These are phyloP conservation scores for Podarcis cretensis DNA, from an alignment of 2,113 vertebrate species.

Conservation along the genomic window DNA sequence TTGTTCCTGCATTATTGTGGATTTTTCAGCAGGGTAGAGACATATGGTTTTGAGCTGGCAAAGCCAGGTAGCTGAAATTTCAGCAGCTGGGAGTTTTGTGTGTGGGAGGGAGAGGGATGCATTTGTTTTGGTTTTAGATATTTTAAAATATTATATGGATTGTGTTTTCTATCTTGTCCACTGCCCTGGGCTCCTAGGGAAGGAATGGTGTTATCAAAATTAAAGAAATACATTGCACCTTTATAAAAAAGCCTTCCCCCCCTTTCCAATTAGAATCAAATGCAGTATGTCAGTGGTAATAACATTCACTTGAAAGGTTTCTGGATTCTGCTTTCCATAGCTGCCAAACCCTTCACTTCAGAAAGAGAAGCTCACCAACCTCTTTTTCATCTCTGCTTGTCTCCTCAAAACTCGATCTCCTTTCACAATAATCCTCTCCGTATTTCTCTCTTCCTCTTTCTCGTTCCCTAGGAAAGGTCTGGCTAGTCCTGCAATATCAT, in stretches of 20 bases:
- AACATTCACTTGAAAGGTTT: neutral
- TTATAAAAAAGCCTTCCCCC: neutral
- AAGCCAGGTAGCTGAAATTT: no score
- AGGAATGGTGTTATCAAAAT: no score
- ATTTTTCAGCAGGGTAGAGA: neutral
- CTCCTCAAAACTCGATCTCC: constrained; percentile 1
- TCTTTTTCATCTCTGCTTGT: neutral
- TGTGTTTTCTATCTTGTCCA: no score
- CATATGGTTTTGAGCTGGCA: neutral
- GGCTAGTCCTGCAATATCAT: neutral
- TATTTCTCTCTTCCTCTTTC: neutral
- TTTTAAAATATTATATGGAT: no score
- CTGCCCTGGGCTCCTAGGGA: no score
- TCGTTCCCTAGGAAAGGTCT: neutral
- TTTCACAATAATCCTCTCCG: constrained; percentile 2
- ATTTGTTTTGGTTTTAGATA: no score
- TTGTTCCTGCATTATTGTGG: neutral
- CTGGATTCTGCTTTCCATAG: neutral
- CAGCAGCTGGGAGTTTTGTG: no score
- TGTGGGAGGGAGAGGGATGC: no score
- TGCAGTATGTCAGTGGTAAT: neutral
- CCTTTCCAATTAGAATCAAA: neutral
- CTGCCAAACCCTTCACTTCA: neutral
- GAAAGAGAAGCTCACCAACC: neutral
- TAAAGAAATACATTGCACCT: neutral